Evolutionary conservation across 2,113 vertebrate genomes (phyloP).

Genomic region (Thomomys bottae): DNA sequence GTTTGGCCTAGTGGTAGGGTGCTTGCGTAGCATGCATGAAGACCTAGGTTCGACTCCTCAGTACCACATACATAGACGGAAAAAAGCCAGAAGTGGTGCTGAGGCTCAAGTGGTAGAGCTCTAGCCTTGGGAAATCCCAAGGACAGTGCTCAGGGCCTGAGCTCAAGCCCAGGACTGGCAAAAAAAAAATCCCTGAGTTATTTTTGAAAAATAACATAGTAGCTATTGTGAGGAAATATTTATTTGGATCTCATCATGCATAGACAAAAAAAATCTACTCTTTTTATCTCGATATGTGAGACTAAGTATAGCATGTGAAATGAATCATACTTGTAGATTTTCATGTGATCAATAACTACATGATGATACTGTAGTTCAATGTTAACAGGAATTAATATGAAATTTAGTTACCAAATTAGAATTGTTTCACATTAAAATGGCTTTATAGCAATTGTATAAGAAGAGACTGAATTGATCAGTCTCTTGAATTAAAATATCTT

Average conservation of each 20-base stretch:
- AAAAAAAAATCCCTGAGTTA: too few relatives aligned
- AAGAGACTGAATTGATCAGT: constrained; percentile 79
- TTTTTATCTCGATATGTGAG: constrained; percentile 52
- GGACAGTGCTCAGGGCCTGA: too few relatives aligned
- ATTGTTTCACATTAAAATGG: constrained; percentile 78
- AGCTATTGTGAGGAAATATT: background rate
- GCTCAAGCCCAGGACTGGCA: too few relatives aligned
- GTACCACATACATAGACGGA: too few relatives aligned
- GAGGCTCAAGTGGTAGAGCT: too few relatives aligned
- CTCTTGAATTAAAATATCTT: constrained; percentile 79
- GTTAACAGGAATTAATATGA: constrained; percentile 79
- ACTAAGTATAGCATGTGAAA: constrained; percentile 51
- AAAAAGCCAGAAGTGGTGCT: too few relatives aligned
- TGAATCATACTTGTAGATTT: constrained; percentile 70
- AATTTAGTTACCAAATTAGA: constrained; percentile 76
- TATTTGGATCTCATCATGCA: constrained; percentile 52
- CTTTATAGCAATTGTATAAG: constrained; percentile 82
- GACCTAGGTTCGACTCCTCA: too few relatives aligned
- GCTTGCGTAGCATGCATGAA: too few relatives aligned
- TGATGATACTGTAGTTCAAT: constrained; percentile 65
- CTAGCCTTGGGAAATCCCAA: too few relatives aligned
- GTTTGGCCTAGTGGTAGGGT: too few relatives aligned
- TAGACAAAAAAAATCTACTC: constrained; percentile 45
- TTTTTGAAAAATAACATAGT: constrained; percentile 50
- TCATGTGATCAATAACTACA: constrained; percentile 58